Percentiles rank a stretch among this genome's conserved stretches.
These are phyloP conservation scores for Ylistrum balloti DNA, from an alignment of 1,140 invertebrate species.

Conservation along the genomic window DNA sequence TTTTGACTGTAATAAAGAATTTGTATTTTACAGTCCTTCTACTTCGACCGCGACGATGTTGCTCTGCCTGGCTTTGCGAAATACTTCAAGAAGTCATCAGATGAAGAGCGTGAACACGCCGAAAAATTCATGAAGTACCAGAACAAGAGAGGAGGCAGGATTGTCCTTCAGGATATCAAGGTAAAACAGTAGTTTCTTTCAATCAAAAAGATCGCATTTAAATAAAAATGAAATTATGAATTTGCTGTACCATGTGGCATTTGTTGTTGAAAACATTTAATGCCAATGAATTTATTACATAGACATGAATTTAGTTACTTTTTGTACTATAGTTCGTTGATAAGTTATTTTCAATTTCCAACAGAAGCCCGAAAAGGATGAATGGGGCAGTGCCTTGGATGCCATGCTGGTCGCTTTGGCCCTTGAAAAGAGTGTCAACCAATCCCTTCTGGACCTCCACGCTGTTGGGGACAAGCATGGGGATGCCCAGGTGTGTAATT, in stretches of 20 bases:
- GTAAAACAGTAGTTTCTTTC: slow-evolving; percentile 56
- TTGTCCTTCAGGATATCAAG: slow-evolving; percentile 84
- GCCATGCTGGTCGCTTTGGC: slow-evolving; percentile 88
- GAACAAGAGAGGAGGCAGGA: slow-evolving; percentile 90
- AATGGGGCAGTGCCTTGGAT: slow-evolving; percentile 87
- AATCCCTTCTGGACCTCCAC: slow-evolving; percentile 89
- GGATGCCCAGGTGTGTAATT: slow-evolving; percentile 83
- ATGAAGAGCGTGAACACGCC: slow-evolving; percentile 91
- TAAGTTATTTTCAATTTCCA: too few species aligned
- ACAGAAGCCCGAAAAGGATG: slow-evolving; percentile 85
- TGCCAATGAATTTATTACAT: too few species aligned
- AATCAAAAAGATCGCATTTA: too few species aligned
- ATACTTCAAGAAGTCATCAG: slow-evolving; percentile 89
- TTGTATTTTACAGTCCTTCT: slow-evolving; percentile 85
- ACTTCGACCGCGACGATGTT: slow-evolving; percentile 92
- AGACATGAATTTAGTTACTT: too few species aligned
- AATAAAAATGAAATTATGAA: too few species aligned
- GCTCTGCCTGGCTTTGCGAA: slow-evolving; percentile 88
- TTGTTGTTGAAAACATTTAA: too few species aligned
- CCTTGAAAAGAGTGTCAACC: slow-evolving; percentile 90
- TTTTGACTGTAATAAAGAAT: not conserved
- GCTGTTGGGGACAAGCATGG: slow-evolving; percentile 86
- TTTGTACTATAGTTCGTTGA: too few species aligned
- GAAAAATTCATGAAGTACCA: slow-evolving; percentile 90
- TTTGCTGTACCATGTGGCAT: too few species aligned